phyloP scores from a whole-genome alignment of 2,797 vertebrate genomes.

The Philypnodon macrostomus region DNA sequence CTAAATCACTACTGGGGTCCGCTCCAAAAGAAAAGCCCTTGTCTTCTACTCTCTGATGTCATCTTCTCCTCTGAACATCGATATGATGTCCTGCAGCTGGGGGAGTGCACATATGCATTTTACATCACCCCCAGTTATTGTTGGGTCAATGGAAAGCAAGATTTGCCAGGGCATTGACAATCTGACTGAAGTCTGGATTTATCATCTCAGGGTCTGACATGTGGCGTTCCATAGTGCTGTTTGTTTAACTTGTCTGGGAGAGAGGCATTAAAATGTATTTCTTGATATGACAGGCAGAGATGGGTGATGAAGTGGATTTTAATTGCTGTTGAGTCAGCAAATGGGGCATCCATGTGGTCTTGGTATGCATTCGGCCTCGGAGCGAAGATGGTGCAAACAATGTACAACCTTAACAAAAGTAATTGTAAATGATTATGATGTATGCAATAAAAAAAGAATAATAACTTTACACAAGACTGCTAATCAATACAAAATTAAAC shows the following conservation, averaged over 20 bases:
- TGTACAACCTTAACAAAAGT: not conserved
- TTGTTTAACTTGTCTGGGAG: slow-evolving; percentile 28
- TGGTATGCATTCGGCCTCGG: not conserved
- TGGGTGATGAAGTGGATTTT: not conserved
- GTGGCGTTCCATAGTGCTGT: slow-evolving; percentile 27
- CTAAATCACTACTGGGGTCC: slow-evolving; percentile 52
- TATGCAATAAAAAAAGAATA: too few species aligned
- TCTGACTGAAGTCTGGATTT: slow-evolving; percentile 53
- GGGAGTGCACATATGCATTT: slow-evolving; percentile 61
- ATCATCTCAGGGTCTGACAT: slow-evolving; percentile 36
- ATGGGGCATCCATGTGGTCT: slow-evolving; percentile 4
- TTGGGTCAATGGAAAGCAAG: slow-evolving; percentile 51
- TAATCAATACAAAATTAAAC: too few species aligned
- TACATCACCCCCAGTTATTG: slow-evolving; percentile 55
- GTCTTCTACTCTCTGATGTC: slow-evolving; percentile 64
- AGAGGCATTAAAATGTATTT: slow-evolving; percentile 36
- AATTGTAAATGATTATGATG: not conserved
- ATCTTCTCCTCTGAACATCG: slow-evolving; percentile 52
- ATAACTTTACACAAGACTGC: too few species aligned
- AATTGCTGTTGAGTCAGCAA: slow-evolving; percentile 6
- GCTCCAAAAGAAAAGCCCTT: slow-evolving; percentile 44
- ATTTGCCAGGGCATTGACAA: slow-evolving; percentile 63
- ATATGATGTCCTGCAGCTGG: slow-evolving; percentile 69
- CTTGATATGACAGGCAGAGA: slow-evolving; percentile 7
- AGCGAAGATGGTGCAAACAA: not conserved